These are phyloP conservation scores for Romanogobio albipinnatus DNA, from an alignment of 2,113 vertebrate species.

Conservation along the genomic window DNA sequence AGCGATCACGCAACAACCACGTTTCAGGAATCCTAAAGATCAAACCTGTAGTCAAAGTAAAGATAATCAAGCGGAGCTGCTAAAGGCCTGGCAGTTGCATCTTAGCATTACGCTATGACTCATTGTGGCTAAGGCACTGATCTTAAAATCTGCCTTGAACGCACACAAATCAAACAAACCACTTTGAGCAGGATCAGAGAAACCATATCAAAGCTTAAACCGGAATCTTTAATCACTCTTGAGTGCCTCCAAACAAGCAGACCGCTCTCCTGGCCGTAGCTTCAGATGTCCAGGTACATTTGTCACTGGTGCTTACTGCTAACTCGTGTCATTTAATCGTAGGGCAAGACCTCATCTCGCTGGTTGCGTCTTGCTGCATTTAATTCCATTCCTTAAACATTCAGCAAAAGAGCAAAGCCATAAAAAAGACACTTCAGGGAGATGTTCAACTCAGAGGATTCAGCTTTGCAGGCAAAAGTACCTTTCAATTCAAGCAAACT, in stretches of 20 bases:
- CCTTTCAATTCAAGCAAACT: neutral
- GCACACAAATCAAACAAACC: conserved; percentile 14
- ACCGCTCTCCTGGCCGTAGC: neutral
- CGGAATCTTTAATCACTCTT: neutral
- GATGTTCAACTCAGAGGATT: neutral
- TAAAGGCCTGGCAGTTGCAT: neutral
- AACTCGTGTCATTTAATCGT: conserved; percentile 27
- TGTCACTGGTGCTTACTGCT: conserved; percentile 22
- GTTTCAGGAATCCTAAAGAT: neutral
- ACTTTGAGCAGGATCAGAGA: conserved; percentile 6
- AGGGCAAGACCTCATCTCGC: neutral
- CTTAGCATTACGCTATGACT: neutral
- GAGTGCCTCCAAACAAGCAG: neutral
- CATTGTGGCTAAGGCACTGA: neutral
- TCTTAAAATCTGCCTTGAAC: neutral
- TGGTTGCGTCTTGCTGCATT: neutral
- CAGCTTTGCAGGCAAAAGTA: neutral
- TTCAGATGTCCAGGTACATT: conserved; percentile 10
- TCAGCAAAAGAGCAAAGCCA: neutral
- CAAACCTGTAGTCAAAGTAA: conserved; percentile 14
- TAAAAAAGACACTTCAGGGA: neutral
- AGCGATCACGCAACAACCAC: conserved; percentile 10
- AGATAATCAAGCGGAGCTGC: conserved; percentile 5
- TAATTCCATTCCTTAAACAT: neutral
- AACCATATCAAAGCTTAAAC: neutral